These are phyloP conservation scores for Podarcis cretensis DNA, from an alignment of 2,113 vertebrate species.

Conservation along the genomic window DNA sequence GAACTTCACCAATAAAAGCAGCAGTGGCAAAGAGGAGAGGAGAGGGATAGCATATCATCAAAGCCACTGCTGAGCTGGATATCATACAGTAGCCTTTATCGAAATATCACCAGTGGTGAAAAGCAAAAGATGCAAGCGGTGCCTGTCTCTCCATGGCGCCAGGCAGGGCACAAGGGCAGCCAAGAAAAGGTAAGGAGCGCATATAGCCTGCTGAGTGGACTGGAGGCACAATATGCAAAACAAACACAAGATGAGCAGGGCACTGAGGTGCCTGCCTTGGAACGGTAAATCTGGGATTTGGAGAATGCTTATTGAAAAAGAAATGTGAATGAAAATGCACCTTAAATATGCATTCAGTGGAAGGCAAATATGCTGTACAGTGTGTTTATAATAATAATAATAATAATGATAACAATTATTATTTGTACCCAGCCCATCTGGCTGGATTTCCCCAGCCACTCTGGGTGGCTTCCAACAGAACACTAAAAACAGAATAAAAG, in stretches of 20 bases:
- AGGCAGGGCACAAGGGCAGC: slow-evolving; percentile 17
- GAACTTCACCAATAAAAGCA: slow-evolving; percentile 29
- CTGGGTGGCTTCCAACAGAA: too few relatives aligned
- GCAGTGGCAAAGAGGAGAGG: background rate
- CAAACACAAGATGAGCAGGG: background rate
- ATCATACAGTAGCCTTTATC: slow-evolving; percentile 36
- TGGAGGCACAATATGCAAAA: background rate
- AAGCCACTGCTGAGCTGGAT: slow-evolving; percentile 42
- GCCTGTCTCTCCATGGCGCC: slow-evolving; percentile 6
- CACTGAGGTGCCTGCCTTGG: background rate
- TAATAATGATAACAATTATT: background rate
- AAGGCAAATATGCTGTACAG: background rate
- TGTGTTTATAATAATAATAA: background rate
- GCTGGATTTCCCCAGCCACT: too few relatives aligned
- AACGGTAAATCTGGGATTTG: background rate
- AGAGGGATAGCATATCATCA: slow-evolving; percentile 37
- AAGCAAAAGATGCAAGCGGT: slow-evolving; percentile 39
- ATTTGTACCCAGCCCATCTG: too few relatives aligned
- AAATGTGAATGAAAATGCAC: background rate
- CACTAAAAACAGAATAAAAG: too few relatives aligned
- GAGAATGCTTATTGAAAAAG: background rate
- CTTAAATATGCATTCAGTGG: rapidly evolving
- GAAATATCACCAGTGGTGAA: slow-evolving; percentile 50
- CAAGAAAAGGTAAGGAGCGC: slow-evolving; percentile 36
- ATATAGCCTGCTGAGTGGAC: background rate